Evolutionary conservation across 2,113 vertebrate species (phyloP).

Genomic region (Silurus meridionalis): DNA sequence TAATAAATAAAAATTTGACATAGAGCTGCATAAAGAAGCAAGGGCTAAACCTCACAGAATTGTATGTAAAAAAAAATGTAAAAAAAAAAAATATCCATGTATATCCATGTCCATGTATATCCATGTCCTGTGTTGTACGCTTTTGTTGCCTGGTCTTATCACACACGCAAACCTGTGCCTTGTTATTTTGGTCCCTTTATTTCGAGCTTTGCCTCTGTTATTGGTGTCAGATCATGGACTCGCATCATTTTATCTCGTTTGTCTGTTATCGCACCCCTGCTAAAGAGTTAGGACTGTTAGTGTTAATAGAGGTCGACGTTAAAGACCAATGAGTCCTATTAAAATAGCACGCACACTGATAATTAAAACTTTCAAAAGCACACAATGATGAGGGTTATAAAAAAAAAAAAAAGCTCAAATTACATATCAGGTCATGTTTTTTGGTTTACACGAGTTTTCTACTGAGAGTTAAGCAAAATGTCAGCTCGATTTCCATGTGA

Average conservation of each 20-base stretch:
- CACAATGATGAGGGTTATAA: not conserved
- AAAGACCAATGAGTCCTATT: not conserved
- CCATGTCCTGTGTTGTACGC: not conserved
- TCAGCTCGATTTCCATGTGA: conserved; percentile 44
- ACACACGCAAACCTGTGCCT: not conserved
- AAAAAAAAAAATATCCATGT: too few species aligned
- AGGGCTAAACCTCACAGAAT: not conserved
- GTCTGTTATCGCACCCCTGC: not conserved
- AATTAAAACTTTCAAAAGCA: conserved; percentile 6
- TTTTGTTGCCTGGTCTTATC: not conserved
- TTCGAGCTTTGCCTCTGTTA: not conserved
- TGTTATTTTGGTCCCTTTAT: not conserved
- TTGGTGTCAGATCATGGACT: not conserved
- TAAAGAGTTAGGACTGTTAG: not conserved
- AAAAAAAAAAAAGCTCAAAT: not conserved
- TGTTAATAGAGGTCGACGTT: not conserved
- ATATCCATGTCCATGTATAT: not conserved
- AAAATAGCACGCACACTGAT: not conserved
- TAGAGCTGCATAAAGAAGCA: not conserved
- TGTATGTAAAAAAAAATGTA: too few species aligned
- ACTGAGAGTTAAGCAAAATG: conserved; percentile 19
- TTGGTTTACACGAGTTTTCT: conserved; percentile 27
- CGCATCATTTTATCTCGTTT: not conserved
- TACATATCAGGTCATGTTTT: conserved; percentile 13
- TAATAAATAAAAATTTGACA: too few species aligned